phyloP scores from a whole-genome alignment of 2,113 vertebrate genomes.

The Ifrita kowaldi region DNA sequence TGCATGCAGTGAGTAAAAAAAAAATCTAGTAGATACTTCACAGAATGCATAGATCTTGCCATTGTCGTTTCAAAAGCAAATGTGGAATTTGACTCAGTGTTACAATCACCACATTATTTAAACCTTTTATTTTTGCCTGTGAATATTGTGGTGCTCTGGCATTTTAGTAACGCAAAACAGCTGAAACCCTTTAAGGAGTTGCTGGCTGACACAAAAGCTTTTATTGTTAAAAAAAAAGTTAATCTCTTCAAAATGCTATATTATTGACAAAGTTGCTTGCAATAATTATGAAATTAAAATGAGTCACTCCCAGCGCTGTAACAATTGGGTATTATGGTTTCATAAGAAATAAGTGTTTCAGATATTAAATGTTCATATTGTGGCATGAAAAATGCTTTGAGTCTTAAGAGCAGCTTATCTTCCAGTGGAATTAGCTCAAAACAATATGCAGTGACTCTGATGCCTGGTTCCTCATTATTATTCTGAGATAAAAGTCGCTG shows the following conservation, averaged over 20 bases:
- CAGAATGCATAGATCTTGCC: neutral
- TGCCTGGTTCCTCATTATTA: neutral
- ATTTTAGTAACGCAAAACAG: constrained; percentile 50
- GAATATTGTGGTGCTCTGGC: constrained; percentile 40
- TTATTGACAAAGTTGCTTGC: constrained; percentile 54
- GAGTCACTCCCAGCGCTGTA: constrained; percentile 42
- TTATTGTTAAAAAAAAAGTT: constrained; percentile 37
- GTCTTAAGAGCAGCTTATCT: constrained; percentile 55
- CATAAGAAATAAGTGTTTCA: constrained; percentile 66
- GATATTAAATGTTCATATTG: constrained; percentile 62
- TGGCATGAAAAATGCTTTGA: constrained; percentile 41
- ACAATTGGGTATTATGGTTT: constrained; percentile 67
- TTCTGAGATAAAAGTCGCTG: neutral
- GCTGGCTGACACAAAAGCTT: constrained; percentile 22
- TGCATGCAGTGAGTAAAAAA: neutral
- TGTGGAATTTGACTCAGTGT: neutral
- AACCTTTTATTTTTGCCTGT: constrained; percentile 57
- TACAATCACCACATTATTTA: constrained; percentile 46
- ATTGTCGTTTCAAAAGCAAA: neutral
- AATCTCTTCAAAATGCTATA: constrained; percentile 69
- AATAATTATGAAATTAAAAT: constrained; percentile 71
- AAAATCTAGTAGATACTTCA: neutral
- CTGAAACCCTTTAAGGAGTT: constrained; percentile 54
- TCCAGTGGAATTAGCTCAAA: constrained; percentile 47
- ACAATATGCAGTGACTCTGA: constrained; percentile 27